These are phyloP conservation scores for Charanyca ferruginea DNA, from an alignment of 2,888 invertebrate genomes.

Conservation along the genomic window DNA sequence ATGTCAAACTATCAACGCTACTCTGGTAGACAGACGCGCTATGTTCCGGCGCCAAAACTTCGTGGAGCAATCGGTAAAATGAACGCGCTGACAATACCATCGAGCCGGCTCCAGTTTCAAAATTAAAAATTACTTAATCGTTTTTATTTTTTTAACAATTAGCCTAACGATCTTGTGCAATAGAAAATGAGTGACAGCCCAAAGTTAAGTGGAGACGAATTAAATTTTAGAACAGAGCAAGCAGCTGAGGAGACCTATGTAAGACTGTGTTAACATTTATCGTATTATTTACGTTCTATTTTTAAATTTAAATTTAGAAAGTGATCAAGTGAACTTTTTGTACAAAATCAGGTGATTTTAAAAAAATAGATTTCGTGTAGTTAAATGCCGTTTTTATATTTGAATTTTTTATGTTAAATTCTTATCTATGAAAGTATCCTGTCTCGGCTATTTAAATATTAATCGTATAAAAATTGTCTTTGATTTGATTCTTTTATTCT, in stretches of 20 bases:
- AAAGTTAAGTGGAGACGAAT: slow-evolving; percentile 38
- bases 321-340: slow-evolving; percentile 38
- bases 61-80: slow-evolving; percentile 69
- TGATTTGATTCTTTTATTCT: neutral
- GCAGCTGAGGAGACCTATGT: slow-evolving; percentile 37
- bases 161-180: slow-evolving; percentile 37
- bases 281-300: slow-evolving; percentile 20
- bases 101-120: slow-evolving; percentile 43
- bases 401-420: neutral
- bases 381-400: neutral
- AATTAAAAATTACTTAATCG: slow-evolving; percentile 46
- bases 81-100: slow-evolving; percentile 66
- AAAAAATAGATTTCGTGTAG: neutral
- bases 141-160: slow-evolving; percentile 38
- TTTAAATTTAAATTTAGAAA: slow-evolving; percentile 2
- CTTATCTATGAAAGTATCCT: neutral
- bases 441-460: neutral
- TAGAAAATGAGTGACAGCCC: slow-evolving; percentile 42
- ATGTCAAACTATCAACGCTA: slow-evolving; percentile 71
- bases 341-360: slow-evolving; percentile 4
- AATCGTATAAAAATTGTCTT: neutral
- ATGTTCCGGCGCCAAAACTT: slow-evolving; percentile 63
- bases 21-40: slow-evolving; percentile 71
- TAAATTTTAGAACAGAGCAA: slow-evolving; percentile 42
- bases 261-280: slow-evolving; percentile 43